Base-by-base conservation (phyloP, 2,797 vertebrate genomes). In the Taenioides sp. region DNA sequence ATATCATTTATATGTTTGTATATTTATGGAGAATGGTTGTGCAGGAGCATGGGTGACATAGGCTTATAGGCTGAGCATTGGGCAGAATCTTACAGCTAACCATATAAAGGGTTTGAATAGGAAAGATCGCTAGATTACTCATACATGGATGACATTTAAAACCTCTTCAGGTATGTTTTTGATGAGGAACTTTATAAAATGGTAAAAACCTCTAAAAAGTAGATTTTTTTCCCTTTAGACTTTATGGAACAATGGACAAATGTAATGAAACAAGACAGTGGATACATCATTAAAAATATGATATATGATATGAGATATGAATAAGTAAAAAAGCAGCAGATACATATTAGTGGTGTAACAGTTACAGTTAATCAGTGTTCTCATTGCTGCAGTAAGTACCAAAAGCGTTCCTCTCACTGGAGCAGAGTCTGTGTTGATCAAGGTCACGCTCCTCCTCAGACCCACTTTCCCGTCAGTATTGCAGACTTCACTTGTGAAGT, bases 401-500 rank as follows among this genome's bases (percentile, higher is more conserved):
- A 76, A 28, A 66, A 20, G 66, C 60, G n/a, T 55, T 74, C 79
- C 74, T 67, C 79, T 80, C 75, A 75, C 74, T 79, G 67, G 27
- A 78, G 83, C 76, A 76, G 65, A 78, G 76, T 72, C 80, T 73
- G 73, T 79, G 66, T 74, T 66, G 83, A 91, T 91, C 86, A 92
- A 93, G 91, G 90, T 91, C 83, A 88, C 75, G 76, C 77, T 86
- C 83, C 84, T 88, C 86, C 76, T 85, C 81, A 81, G 80, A 86
- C 84, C 81, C 81, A 88, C 82, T 91, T 88, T 85, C 75, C 76
- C 88, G 86, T 91, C 86, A 52, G 91, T 92, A 92, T 93, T 93
- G 90, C 81, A 79, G 77, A 84, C 28, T 62, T 62, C 88, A 86
- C 82, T 83, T 88, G 84, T 84, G 79, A 88, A 87, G 81, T 87